Evolutionary conservation across 1,140 invertebrate species (phyloP), one percentile per base, ranked within the genome.

Genomic region (Drosophila ficusphila): DNA sequence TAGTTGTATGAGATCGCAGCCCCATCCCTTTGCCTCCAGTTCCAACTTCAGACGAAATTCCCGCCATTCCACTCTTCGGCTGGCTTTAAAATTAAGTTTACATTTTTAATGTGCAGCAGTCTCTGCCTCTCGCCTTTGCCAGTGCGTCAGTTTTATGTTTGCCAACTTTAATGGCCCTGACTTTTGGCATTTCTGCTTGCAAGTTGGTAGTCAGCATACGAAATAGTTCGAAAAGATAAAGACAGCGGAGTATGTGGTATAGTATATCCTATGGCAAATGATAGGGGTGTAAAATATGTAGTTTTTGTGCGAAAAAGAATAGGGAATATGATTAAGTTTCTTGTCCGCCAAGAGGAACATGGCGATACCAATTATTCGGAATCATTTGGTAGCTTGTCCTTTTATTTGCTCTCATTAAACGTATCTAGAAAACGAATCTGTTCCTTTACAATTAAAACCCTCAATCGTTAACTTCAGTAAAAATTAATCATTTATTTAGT

Each of bases 61-160:
- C 64, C 27, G n/a, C 41, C 67, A 65, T 46, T 38, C 46, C 53
- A 34, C 44, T 53, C 31, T 25, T 14, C 25, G 39, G 16, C 67
- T 34, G 49, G 76, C 78, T 82, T 81, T 82, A 76, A 81, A 82
- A 82, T 82, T 65, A 81, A 82, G 79, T 76, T 77, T 83, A 74
- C 78, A 83, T 82, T 83, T 74, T 82, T 83, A 82, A 82, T 82
- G 78, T 36, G 42, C 53, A 53, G 53, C 49, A 42, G 42, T 44
- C 25, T 25, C 33, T 29, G 49, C 18, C 42, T 36, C 34, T 52
- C 8, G 14, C 21, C 14, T 33, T 9, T 23, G 27, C 4, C 25
- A 14, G 46, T 52, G 31, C 73, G 54, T 75, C 54, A 54, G 78
- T 75, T 81, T 81, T 81, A 81, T 82, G 73, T 68, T 77, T 62